Percentiles rank a stretch among this genome's conserved stretches.
Conservation (phyloP, 2,888 invertebrate species). For the Erebia ligea region DNA sequence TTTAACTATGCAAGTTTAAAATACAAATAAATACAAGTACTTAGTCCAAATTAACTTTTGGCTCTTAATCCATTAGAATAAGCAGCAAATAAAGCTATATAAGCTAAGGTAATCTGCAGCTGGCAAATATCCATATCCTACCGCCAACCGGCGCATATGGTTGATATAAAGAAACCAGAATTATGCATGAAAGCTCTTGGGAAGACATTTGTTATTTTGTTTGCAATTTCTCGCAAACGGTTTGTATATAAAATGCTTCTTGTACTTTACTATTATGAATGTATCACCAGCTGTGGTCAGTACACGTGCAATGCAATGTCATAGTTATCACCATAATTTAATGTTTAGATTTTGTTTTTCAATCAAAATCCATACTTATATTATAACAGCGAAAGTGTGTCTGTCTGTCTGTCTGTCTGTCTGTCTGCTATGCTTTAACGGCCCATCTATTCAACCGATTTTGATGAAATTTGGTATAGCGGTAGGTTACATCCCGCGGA, state of each 20-base stretch:
- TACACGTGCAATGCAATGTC: too few species aligned
- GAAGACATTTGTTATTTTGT: neutral
- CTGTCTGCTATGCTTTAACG: too few species aligned
- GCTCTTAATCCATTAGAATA: conserved; percentile 12
- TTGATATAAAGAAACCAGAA: conserved; percentile 36
- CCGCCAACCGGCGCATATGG: conserved; percentile 22
- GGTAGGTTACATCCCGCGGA: too few species aligned
- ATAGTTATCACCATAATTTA: too few species aligned
- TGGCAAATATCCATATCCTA: conserved; percentile 50
- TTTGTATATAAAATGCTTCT: neutral
- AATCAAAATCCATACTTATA: too few species aligned
- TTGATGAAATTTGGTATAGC: too few species aligned
- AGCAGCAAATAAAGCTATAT: conserved; percentile 35
- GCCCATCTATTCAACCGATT: too few species aligned
- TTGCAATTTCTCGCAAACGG: neutral
- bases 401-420: too few species aligned
- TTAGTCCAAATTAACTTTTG: conserved; percentile 6
- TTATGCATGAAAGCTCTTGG: conserved; percentile 23
- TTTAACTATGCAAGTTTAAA: too few species aligned
- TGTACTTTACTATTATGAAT: neutral
- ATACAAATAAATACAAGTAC: neutral
- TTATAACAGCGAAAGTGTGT: too few species aligned
- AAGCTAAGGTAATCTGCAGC: conserved; percentile 42
- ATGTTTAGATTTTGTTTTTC: too few species aligned
- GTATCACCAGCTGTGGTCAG: too few species aligned